phyloP scores from a whole-genome alignment of 2,113 vertebrate species.

The Probosciger aterrimus region DNA sequence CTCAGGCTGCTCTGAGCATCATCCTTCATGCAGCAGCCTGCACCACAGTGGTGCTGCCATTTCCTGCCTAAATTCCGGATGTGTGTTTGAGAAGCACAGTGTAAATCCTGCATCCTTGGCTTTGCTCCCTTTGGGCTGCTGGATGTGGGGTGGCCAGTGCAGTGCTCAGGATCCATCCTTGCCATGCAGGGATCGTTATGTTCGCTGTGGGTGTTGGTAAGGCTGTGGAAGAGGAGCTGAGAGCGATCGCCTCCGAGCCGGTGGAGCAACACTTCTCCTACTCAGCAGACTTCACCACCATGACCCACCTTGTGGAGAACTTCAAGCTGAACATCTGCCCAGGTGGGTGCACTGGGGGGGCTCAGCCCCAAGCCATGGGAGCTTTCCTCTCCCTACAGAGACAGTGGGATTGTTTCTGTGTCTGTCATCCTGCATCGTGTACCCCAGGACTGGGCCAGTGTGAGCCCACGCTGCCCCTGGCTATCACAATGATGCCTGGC shows the following conservation, averaged over 20 bases:
- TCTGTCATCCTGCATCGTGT: not conserved
- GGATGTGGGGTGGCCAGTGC: rapidly evolving
- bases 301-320: slow-evolving; percentile 90
- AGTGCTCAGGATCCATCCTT: not conserved
- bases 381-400: not conserved
- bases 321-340: slow-evolving; percentile 94
- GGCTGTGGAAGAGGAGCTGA: slow-evolving; percentile 93
- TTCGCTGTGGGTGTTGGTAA: slow-evolving; percentile 95
- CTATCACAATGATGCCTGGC: not conserved
- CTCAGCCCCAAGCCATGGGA: not conserved
- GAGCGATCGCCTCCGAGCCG: slow-evolving; percentile 88
- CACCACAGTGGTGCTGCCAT: rapidly evolving
- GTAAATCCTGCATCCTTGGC: not conserved
- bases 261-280: slow-evolving; percentile 93
- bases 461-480: not conserved
- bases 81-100: not conserved
- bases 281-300: slow-evolving; percentile 88
- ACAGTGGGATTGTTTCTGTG: not conserved
- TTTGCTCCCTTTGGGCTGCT: not conserved
- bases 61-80: not conserved
- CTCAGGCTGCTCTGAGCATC: not conserved
- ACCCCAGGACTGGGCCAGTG: not conserved
- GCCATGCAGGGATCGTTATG: slow-evolving; percentile 87
- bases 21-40: not conserved
- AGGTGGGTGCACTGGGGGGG: slow-evolving; percentile 67